Conservation (phyloP, 2,888 invertebrate species). For the Labia minor region DNA sequence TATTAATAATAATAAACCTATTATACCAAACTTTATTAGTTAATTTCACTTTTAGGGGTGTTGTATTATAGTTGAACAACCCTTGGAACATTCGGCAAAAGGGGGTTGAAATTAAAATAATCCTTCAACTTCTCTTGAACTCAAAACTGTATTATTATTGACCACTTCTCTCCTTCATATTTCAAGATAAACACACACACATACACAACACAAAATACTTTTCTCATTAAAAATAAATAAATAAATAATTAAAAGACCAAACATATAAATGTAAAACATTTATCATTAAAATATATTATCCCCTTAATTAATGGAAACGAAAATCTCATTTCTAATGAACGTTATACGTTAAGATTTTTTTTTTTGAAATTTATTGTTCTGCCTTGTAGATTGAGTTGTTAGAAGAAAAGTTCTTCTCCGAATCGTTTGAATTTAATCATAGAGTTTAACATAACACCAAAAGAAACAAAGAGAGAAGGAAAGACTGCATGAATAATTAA, state of each 20-base stretch:
- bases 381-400: not conserved
- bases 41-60: constrained; percentile 9
- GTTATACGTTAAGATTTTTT: not conserved
- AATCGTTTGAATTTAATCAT: not conserved
- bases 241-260: not conserved
- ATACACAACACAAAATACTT: not conserved
- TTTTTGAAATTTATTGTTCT: not conserved
- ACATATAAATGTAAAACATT: not conserved
- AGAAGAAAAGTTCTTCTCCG: not conserved
- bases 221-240: not conserved
- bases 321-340: not conserved
- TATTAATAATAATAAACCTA: too few relatives aligned
- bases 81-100: not conserved
- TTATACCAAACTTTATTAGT: not conserved
- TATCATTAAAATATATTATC: constrained; percentile 1
- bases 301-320: not conserved
- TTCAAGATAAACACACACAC: not conserved
- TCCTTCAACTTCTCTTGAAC: not conserved
- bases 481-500: constrained; percentile 4
- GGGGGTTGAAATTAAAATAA: not conserved
- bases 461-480: not conserved
- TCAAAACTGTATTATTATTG: constrained; percentile 1
- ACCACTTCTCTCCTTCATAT: not conserved
- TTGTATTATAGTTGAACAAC: not conserved
- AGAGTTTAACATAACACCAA: not conserved